Conservation (phyloP, 2,113 vertebrate genomes). For the Poeciliopsis occidentalis region DNA sequence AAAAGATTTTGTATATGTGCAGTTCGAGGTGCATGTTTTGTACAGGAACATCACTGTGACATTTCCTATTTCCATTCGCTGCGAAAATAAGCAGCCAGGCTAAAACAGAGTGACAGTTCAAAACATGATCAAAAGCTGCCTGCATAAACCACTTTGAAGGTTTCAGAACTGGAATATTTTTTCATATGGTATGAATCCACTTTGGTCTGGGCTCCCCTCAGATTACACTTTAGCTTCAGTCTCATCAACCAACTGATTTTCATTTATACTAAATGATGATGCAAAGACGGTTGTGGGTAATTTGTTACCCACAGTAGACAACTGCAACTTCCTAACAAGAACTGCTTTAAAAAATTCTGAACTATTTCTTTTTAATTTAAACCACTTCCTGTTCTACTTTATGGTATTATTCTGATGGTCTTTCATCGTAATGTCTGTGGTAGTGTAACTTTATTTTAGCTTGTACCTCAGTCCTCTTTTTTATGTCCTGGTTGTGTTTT, state of each 20-base stretch:
- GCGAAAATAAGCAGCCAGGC: too few relatives aligned
- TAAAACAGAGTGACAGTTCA: too few relatives aligned
- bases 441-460: slow-evolving; percentile 14
- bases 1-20: not conserved
- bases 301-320: not conserved
- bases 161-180: not conserved
- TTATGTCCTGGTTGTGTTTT: slow-evolving; percentile 27
- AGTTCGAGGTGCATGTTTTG: not conserved
- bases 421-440: slow-evolving; percentile 35
- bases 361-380: slow-evolving; percentile 10
- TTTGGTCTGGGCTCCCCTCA: not conserved
- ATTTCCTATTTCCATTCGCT: not conserved
- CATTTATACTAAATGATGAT: not conserved
- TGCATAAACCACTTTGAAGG: not conserved
- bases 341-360: not conserved
- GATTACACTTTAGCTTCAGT: not conserved
- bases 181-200: not conserved
- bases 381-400: slow-evolving; percentile 45
- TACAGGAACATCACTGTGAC: not conserved
- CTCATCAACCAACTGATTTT: not conserved
- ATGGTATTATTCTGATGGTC: slow-evolving; percentile 41
- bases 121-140: not conserved
- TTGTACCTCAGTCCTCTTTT: slow-evolving; percentile 17
- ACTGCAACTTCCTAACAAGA: not conserved
- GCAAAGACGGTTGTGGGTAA: not conserved